Base-by-base conservation (phyloP, 2,797 vertebrate species). In the Lophius americanus region DNA sequence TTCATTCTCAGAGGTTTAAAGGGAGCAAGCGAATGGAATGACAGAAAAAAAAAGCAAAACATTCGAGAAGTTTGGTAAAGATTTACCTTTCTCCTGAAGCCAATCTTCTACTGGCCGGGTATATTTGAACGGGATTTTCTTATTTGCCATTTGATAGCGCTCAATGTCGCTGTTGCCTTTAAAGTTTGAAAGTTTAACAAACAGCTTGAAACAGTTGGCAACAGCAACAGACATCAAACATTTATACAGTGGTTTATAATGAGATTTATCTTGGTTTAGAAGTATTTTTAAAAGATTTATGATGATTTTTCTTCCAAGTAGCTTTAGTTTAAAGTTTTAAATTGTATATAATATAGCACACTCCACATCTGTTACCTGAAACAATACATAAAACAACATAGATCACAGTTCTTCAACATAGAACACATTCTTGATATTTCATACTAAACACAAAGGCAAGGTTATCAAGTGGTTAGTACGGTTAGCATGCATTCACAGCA, bases 51-150 rank as follows among this genome's bases (percentile, higher is more conserved):
- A 65, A 94, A 81, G 50, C 74, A 46, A 85, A 82, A 89, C 94
- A 96, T 93, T 95, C 94, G 93, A 92, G 89, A 89, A 86, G 92
- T 95, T 94, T 84, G 92, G 94, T 89, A 89, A 94, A 89, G 92
- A 92, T 86, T 99, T 99, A 98, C 97, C 97, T 99, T 99, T 99
- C 93, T 99, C 97, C 92, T 98, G 96, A 91, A 97, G 96, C 95
- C 96, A 97, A 91, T 99, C 97, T 88, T 99, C 97, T 94, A 98
- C 95, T 70, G 96, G 96, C 88, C 97, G 95, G 94, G 97, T 97
- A 96, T 98, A 97, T 97, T 99, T 98, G 97, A 98, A 98, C 91
- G 97, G 96, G 95, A 98, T 97, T 98, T 98, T 99, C 96, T 97
- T 98, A 97, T 98, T 98, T 95, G 97, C 96, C 96, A 97, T 97